phyloP scores from a whole-genome alignment of 2,113 vertebrate species.

The Fulmarus glacialis region DNA sequence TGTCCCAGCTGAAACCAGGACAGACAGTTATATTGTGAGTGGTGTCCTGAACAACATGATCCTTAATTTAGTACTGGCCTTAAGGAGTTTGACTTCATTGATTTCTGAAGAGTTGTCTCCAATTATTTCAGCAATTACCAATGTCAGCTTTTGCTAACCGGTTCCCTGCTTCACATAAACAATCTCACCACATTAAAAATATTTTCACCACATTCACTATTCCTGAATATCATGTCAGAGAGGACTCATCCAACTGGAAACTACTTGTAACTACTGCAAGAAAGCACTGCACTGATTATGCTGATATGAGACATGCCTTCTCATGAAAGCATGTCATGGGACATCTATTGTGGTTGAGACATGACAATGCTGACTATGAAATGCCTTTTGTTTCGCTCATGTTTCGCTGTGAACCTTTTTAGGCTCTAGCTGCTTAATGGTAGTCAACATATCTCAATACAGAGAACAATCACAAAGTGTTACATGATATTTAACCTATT shows the following conservation, averaged over 20 bases:
- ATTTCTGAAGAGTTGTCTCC: neutral
- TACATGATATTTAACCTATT: slow-evolving; percentile 32
- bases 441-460: neutral
- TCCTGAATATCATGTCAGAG: neutral
- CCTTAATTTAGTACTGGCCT: neutral
- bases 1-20: too few species aligned
- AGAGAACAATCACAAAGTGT: slow-evolving; percentile 16
- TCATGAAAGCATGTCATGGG: neutral
- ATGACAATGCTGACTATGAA: neutral
- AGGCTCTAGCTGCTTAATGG: slow-evolving; percentile 1
- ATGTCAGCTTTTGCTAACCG: neutral
- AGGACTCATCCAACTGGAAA: neutral
- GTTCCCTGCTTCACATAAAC: neutral
- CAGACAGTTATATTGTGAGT: neutral
- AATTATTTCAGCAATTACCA: neutral
- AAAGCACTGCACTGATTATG: neutral
- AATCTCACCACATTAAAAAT: neutral
- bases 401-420: neutral
- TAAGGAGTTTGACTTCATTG: neutral
- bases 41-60: neutral
- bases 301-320: neutral
- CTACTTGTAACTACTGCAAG: neutral
- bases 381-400: slow-evolving; percentile 14
- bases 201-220: neutral
- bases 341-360: neutral